These are phyloP conservation scores for Xenotilapia flavipinnis DNA, from an alignment of 2,113 vertebrate genomes.

Conservation along the genomic window DNA sequence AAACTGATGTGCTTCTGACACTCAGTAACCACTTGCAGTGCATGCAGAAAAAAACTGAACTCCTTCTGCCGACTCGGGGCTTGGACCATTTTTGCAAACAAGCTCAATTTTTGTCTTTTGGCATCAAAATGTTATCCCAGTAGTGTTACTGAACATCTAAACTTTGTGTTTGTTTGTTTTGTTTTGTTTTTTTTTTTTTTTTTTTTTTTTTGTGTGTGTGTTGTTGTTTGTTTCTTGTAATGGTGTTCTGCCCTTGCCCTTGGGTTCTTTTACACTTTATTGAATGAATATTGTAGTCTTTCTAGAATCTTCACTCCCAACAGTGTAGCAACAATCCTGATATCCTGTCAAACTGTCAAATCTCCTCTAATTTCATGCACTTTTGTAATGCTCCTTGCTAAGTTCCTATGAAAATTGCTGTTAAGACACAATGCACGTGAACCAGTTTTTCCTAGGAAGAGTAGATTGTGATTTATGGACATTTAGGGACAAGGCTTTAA, in stretches of 20 bases:
- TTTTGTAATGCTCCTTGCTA: background rate
- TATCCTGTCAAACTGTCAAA: background rate
- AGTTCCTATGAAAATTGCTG: background rate
- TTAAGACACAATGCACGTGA: background rate
- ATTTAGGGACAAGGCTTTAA: background rate
- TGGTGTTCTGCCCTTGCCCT: background rate
- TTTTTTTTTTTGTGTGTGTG: accelerated
- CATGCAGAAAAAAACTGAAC: background rate
- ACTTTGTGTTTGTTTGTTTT: accelerated
- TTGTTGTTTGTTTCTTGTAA: background rate
- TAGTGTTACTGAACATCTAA: background rate
- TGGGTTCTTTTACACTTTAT: background rate
- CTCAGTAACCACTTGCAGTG: background rate
- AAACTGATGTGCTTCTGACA: too few species aligned
- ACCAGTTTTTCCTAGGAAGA: background rate
- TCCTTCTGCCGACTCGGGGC: background rate
- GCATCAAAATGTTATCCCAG: background rate
- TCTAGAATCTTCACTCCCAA: background rate
- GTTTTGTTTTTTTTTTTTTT: accelerated
- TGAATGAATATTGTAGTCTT: background rate
- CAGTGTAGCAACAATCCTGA: background rate
- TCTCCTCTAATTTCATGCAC: background rate
- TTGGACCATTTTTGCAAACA: background rate
- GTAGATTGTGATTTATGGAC: background rate
- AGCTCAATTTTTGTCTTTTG: background rate